A percentile compares a stretch with the other conserved stretches of the same genome.
phyloP scores from a whole-genome alignment of 2,113 vertebrate species.

The Psilopogon haemacephalus region DNA sequence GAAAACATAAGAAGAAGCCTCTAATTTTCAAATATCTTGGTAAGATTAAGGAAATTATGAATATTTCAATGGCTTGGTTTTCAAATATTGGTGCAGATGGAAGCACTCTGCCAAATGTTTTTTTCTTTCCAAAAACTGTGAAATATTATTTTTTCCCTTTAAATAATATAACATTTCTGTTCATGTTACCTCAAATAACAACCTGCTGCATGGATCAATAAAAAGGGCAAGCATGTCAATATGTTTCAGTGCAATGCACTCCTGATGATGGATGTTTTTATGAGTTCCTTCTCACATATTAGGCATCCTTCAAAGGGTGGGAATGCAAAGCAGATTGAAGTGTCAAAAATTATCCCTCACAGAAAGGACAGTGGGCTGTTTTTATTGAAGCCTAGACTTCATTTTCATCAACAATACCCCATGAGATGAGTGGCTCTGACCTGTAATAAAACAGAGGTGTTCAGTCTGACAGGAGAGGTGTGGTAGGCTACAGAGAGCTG shows the following conservation, averaged over 20 bases:
- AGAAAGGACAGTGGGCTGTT: not conserved
- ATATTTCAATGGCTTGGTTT: conserved; percentile 10
- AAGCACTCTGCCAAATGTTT: conserved; percentile 31
- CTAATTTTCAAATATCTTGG: conserved; percentile 27
- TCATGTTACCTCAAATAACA: conserved; percentile 6
- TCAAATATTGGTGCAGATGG: conserved; percentile 57
- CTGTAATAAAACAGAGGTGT: conserved; percentile 7
- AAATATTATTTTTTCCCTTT: not conserved
- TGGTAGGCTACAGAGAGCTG: not conserved
- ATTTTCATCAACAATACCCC: not conserved
- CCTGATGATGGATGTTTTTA: not conserved
- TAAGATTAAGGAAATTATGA: conserved; percentile 24
- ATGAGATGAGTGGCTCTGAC: not conserved
- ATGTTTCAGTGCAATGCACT: not conserved
- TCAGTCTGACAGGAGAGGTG: not conserved
- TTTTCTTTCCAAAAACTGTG: conserved; percentile 8
- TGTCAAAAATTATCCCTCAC: not conserved
- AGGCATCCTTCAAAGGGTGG: not conserved
- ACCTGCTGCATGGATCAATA: not conserved
- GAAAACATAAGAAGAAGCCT: conserved; percentile 1
- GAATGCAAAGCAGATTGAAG: not conserved
- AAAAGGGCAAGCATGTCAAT: conserved; percentile 34
- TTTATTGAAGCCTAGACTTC: not conserved
- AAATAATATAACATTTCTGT: conserved; percentile 9
- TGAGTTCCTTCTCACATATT: not conserved